phyloP scores from a whole-genome alignment of 64 coral and sea anemone genomes.

The Hydrozoanthus tunicans region DNA sequence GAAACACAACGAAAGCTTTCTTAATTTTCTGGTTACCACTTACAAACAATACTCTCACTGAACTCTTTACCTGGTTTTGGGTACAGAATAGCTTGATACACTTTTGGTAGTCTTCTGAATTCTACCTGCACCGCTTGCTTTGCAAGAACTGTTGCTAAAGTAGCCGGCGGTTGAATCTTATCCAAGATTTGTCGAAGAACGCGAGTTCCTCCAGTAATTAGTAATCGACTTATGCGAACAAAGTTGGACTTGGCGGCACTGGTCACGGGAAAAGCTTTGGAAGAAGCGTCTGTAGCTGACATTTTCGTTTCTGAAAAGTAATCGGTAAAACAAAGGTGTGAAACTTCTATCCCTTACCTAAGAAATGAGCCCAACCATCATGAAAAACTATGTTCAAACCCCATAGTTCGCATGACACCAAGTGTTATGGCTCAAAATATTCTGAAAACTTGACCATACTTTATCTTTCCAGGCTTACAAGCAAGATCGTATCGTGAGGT shows the following conservation, averaged over 20 bases:
- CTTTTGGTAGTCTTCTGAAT: background rate
- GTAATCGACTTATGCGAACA: background rate
- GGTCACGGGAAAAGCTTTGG: background rate
- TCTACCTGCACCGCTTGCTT: too few relatives aligned
- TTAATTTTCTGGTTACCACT: too few relatives aligned
- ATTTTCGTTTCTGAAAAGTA: background rate
- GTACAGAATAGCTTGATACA: background rate
- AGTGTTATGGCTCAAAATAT: too few relatives aligned
- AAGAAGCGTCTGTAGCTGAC: background rate
- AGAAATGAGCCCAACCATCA: too few relatives aligned
- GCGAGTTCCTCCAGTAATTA: background rate
- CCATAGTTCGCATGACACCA: too few relatives aligned
- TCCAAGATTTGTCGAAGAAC: background rate
- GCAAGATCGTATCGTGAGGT: too few relatives aligned
- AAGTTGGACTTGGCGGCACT: background rate
- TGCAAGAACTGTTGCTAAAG: background rate
- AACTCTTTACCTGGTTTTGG: background rate
- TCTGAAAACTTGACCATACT: too few relatives aligned
- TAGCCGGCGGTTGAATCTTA: background rate
- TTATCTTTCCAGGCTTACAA: too few relatives aligned
- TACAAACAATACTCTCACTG: too few relatives aligned
- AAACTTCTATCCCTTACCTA: background rate
- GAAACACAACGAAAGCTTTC: background rate
- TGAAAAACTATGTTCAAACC: too few relatives aligned
- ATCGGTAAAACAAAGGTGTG: background rate